Conservation (phyloP, 2,888 invertebrate genomes). For the Meganola albula region DNA sequence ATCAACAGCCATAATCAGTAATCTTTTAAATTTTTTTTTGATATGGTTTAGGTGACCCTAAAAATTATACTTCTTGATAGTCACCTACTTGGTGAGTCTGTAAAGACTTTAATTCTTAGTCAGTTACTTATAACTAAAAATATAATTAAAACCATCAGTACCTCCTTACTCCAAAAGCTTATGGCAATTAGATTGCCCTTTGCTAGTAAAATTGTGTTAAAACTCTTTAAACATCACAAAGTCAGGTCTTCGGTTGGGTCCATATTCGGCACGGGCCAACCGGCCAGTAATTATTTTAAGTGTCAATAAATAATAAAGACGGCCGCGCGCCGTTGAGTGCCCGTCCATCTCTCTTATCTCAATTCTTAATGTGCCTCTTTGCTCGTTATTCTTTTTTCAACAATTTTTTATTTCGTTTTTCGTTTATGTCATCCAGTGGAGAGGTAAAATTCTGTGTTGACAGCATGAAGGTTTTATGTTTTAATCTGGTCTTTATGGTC, state of each 20-base stretch:
- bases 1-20: too few relatives aligned
- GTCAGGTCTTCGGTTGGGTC: constrained; percentile 48
- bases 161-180: too few relatives aligned
- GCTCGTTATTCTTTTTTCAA: constrained; percentile 63
- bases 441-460: constrained; percentile 73
- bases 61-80: too few relatives aligned
- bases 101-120: too few relatives aligned
- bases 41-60: too few relatives aligned
- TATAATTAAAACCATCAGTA: too few relatives aligned
- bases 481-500: constrained; percentile 68
- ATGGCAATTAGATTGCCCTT: too few relatives aligned
- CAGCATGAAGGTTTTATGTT: constrained; percentile 73
- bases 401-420: constrained; percentile 52
- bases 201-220: not conserved
- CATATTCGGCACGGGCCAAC: constrained; percentile 71
- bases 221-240: constrained; percentile 29
- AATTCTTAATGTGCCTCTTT: constrained; percentile 77
- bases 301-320: constrained; percentile 78
- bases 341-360: constrained; percentile 77
- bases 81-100: too few relatives aligned
- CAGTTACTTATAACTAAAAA: too few relatives aligned
- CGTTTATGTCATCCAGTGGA: constrained; percentile 58
- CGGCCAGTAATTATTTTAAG: constrained; percentile 73
- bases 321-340: constrained; percentile 68
- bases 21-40: too few relatives aligned